Base-by-base conservation (phyloP, 2,888 invertebrate species). In the Trypoxylon attenuatum region DNA sequence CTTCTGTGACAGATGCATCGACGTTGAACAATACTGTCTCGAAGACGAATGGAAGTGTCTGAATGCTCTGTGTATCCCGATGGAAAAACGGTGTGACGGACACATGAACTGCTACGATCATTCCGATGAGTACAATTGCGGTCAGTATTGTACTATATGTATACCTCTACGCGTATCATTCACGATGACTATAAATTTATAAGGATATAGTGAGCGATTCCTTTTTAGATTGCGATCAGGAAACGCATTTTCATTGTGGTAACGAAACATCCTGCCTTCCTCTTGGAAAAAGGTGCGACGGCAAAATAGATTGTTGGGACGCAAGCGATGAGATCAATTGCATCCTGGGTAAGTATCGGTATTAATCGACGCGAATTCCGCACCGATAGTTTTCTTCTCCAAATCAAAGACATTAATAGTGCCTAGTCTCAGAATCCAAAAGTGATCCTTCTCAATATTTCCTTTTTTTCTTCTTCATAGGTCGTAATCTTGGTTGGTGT, bases 301-400 rank as follows among this genome's bases (percentile, higher is more conserved):
- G 93, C 29, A 87, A 90, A 63, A 90, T 93, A 62, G 94, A 94
- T 83, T 94, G 94, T 82, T 94, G 93, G 93, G 94, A 94, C 84
- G 92, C 91, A 56, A 89, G 89, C 33, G 94, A 94, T 81, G 94
- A 94, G 89, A 87, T 90, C 25, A 91, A 92, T 84, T 94, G 94
- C 84, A 91, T 91, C 47, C 87, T 88, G 82, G 90, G 92, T 92
- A 87, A 85, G 33, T 8, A 0, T 3, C 10, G 1, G 33, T 13
- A 25, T 8, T 25, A 5, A 8, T 25, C n/a, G n/a, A n/a, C n/a
- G n/a, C n/a, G n/a, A n/a, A n/a, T n/a, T n/a, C n/a, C n/a, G n/a
- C n/a, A n/a, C n/a, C n/a, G 87, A 77, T 52, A 61, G 53, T 52
- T 8, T 42, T n/a, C 16, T 13, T 41, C n/a, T 52, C 4, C 18